phyloP scores from a whole-genome alignment of 2,113 vertebrate genomes.

The Maylandia zebra region DNA sequence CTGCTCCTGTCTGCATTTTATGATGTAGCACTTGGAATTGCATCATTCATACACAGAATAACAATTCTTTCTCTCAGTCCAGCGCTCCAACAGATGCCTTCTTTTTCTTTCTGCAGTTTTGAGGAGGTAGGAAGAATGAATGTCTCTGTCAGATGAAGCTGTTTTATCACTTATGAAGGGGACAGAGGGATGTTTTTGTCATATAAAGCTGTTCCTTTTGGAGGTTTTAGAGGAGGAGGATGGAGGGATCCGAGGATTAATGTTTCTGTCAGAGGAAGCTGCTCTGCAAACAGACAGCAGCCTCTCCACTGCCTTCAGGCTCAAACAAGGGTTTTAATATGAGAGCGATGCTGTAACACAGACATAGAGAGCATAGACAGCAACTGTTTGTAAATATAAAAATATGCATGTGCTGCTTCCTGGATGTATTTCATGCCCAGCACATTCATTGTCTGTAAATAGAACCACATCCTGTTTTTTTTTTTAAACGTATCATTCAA shows the following conservation, averaged over 20 bases:
- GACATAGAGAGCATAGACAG: not conserved
- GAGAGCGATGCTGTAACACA: constrained; percentile 33
- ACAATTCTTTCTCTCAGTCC: not conserved
- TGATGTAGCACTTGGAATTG: not conserved
- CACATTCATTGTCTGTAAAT: not conserved
- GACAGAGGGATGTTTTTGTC: constrained; percentile 31
- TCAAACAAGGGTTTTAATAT: constrained; percentile 41
- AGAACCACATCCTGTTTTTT: not conserved
- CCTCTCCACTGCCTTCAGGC: constrained; percentile 42
- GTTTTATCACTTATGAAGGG: constrained; percentile 24
- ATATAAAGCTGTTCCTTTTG: constrained; percentile 26
- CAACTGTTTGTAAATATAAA: not conserved
- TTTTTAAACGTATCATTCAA: not conserved
- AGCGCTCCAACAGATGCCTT: not conserved
- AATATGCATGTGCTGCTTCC: constrained; percentile 6
- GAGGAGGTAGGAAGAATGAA: constrained; percentile 10
- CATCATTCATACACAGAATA: not conserved
- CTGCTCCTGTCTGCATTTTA: not conserved
- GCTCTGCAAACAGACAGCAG: constrained; percentile 57
- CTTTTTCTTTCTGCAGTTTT: not conserved
- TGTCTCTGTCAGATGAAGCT: constrained; percentile 12
- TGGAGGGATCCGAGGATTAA: constrained; percentile 47
- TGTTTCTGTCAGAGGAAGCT: constrained; percentile 50
- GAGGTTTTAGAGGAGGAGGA: constrained; percentile 36
- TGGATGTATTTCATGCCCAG: not conserved